Evolutionary conservation across 2,888 invertebrate genomes (phyloP).

Genomic region (Pinctada fucata): DNA sequence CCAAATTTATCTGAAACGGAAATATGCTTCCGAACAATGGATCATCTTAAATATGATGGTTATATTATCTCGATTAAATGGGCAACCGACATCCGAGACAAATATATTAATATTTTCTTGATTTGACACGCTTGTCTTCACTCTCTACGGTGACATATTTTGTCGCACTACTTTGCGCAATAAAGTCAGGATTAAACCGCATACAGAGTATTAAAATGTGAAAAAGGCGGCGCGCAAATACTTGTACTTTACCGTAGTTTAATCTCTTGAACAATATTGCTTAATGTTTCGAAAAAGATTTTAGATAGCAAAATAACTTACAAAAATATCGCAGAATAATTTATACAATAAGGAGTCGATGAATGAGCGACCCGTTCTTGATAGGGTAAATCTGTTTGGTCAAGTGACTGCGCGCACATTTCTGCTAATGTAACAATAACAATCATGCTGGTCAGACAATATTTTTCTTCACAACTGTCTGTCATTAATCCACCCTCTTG

Average conservation of each 20-base stretch:
- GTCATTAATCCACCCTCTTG: neutral
- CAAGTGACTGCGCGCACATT: neutral
- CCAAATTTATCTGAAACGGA: neutral
- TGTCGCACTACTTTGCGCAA: neutral
- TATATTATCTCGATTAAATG: neutral
- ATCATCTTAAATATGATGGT: neutral
- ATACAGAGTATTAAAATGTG: neutral
- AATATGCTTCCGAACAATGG: neutral
- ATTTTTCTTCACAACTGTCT: neutral
- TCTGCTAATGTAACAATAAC: neutral
- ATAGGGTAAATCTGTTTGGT: too few relatives aligned
- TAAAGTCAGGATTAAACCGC: neutral
- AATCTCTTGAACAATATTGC: neutral
- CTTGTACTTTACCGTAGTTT: neutral
- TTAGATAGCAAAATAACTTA: neutral
- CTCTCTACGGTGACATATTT: neutral
- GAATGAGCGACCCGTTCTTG: too few relatives aligned
- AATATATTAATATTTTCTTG: neutral
- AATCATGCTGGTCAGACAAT: neutral
- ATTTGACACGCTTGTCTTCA: neutral
- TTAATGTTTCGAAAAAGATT: neutral
- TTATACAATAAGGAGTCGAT: too few relatives aligned
- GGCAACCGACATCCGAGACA: neutral
- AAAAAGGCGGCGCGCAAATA: neutral
- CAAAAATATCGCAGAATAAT: too few relatives aligned